These are phyloP conservation scores for Scaptomyza hsui DNA, from an alignment of 1,140 invertebrate genomes.

Conservation along the genomic window DNA sequence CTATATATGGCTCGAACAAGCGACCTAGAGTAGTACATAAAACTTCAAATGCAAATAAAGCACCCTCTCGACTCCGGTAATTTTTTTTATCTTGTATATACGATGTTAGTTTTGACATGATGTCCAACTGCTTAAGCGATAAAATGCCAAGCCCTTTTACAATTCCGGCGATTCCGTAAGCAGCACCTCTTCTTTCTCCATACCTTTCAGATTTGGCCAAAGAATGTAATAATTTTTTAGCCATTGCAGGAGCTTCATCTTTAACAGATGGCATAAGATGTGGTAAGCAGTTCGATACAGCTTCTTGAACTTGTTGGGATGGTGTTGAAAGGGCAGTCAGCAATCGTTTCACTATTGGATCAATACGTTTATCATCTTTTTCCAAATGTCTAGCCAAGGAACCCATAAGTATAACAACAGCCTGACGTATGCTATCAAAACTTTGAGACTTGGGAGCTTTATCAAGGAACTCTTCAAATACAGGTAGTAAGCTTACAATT, in stretches of 20 bases:
- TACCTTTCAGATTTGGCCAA: slow-evolving; percentile 97
- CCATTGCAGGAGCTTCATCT: slow-evolving; percentile 93
- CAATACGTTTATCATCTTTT: slow-evolving; percentile 93
- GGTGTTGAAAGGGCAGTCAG: slow-evolving; percentile 97
- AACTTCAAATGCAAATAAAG: slow-evolving; percentile 98
- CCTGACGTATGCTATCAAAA: slow-evolving; percentile 96
- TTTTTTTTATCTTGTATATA: slow-evolving; percentile 99
- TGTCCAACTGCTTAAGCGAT: slow-evolving; percentile 96
- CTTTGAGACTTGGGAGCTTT: slow-evolving; percentile 95
- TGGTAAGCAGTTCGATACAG: slow-evolving; percentile 98
- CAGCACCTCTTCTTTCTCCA: slow-evolving; percentile 94
- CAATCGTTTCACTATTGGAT: slow-evolving; percentile 96
- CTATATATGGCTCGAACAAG: slow-evolving; percentile 99
- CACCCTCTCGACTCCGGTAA: slow-evolving; percentile 96
- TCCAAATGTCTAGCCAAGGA: slow-evolving; percentile 97
- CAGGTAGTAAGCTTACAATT: slow-evolving; percentile 90
- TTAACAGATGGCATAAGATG: slow-evolving; percentile 96
- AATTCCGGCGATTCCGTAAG: slow-evolving; percentile 94
- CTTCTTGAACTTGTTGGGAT: slow-evolving; percentile 98
- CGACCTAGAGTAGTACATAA: slow-evolving; percentile 97
- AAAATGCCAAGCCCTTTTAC: slow-evolving; percentile 98
- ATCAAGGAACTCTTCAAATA: slow-evolving; percentile 96
- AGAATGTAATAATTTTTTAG: slow-evolving; percentile 94
- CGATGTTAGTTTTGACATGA: slow-evolving; percentile 96
- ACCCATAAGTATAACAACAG: slow-evolving; percentile 98